A percentile compares a stretch with the other conserved stretches of the same genome.
These are phyloP conservation scores for Melitaea cinxia DNA, from an alignment of 1,140 invertebrate genomes.

Conservation along the genomic window DNA sequence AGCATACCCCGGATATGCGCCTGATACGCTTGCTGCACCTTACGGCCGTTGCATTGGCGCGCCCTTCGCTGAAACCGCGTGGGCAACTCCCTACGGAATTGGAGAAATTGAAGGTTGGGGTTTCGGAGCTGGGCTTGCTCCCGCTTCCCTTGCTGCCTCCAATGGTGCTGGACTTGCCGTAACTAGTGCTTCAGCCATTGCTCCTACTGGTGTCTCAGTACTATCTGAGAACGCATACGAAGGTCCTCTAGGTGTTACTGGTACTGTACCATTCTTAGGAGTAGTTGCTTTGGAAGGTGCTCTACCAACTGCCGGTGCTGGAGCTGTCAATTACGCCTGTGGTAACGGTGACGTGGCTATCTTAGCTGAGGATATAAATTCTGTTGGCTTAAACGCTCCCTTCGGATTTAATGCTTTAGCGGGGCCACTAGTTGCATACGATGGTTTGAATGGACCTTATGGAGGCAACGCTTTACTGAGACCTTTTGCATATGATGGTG, in stretches of 20 bases:
- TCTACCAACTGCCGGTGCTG: conserved; percentile 45
- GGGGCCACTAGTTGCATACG: neutral
- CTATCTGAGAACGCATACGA: conserved; percentile 48
- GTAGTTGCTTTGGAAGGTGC: conserved; percentile 48
- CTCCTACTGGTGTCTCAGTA: conserved; percentile 44
- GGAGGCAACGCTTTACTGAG: conserved; percentile 7
- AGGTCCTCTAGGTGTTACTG: conserved; percentile 45
- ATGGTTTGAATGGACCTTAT: conserved; percentile 5
- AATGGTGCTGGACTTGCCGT: conserved; percentile 43
- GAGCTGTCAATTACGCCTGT: conserved; percentile 39
- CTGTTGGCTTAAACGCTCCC: conserved; percentile 4
- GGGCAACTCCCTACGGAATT: neutral
- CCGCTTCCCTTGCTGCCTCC: conserved; percentile 25
- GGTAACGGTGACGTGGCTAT: conserved; percentile 47
- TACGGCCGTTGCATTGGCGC: neutral
- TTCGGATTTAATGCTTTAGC: conserved; percentile 7
- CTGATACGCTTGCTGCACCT: conserved; percentile 19
- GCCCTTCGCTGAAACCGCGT: conserved; percentile 6
- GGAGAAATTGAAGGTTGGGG: neutral
- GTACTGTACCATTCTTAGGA: conserved; percentile 48
- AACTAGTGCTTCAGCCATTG: conserved; percentile 41
- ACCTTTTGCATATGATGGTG: neutral
- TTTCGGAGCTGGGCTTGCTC: too few relatives aligned
- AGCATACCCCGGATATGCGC: conserved; percentile 14
- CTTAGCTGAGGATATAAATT: conserved; percentile 35